Base-by-base conservation (phyloP, 1,140 invertebrate genomes). In the Brachionus asplanchnoidis region DNA sequence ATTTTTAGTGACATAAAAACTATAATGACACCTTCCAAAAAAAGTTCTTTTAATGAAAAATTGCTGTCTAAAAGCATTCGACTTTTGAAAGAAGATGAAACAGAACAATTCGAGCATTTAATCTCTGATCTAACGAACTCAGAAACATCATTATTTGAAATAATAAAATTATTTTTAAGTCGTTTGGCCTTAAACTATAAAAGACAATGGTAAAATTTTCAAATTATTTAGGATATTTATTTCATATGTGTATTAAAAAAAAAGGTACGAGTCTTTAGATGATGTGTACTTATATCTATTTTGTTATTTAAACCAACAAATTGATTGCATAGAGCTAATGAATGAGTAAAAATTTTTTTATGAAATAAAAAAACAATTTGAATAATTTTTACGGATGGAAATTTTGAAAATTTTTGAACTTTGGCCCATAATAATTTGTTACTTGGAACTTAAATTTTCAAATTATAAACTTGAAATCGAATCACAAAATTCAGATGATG, bases 201-300 rank as follows among this genome's bases (percentile, higher is more conserved):
- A 12, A 77, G 46, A 77, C 17, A 46, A 50, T 77, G 73, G 73
- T 77, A 73, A 44, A 3, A 73, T 68, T 68, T 32, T 40, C 28
- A 28, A 68, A 68, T 36, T 12, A 23, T 6, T 20, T n/a, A 14
- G 12, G 14, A 40, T 17, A 14, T 73, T 42, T 9, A 17, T 40
- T 20, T 42, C 2, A 68, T 17, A 40, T 44, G 0, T n/a, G n/a
- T 20, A n/a, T n/a, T 73, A 17, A 73, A 44, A 73, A 73, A 40
- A 40, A 73, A 73, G 68, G 68, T 73, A 73, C 26, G 42, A 77
- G 11, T 77, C 42, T 53, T 77, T 77, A 40, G 68, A 73, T 42
- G 36, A 73, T n/a, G 11, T 73, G 14, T 73, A 6, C 17, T 42
- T 73, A 73, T n/a, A 73, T 17, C 6, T 73, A 20, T 73, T 40